Evolutionary conservation across 1,140 invertebrate genomes (phyloP), one percentile per base, ranked within the genome.

Genomic region (Bombus pyrosoma): DNA sequence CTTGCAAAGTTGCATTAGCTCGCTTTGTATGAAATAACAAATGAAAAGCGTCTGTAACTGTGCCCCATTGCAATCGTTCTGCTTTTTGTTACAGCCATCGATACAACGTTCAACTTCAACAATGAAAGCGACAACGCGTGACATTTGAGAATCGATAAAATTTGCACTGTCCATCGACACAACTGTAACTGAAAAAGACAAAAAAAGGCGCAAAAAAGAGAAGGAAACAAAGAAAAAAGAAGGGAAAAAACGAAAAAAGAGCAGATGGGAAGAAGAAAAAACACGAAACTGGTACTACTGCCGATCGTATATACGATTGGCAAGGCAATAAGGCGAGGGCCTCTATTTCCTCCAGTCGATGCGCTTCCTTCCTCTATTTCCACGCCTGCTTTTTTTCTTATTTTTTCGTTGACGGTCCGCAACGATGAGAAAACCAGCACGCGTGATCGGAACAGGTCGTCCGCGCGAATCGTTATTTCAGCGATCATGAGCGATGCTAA

Each of bases 291-390:
- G 28, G 72, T 43, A 47, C 73, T 25, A 25, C 12, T 22, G 43
- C 18, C 71, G 75, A 53, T 53, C 68, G 25, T 32, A 57, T 32
- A 18, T 66, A 66, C 57, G 75, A 78, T 78, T 71, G 73, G 80
- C 79, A 66, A 73, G 72, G 87, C 81, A 90, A 90, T 90, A 91
- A 91, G 83, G 64, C 80, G 71, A 87, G 81, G 76, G 64, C 75
- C 64, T 69, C 79, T 39, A 91, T 90, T 91, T 91, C 87, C 87
- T 90, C 77, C 77, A 59, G 43, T 74, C 89, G 86, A 91, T 91
- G 85, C 86, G 71, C 87, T 91, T 89, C 86, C 91, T 89, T 89
- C 81, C 91, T 83, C 62, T 68, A 84, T 86, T 89, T 74, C 78
- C 41, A 74, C 64, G 37, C 37, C 47, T 47, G 25, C 37, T 74